phyloP scores from a whole-genome alignment of 2,888 invertebrate genomes.

The Adelphocoris suturalis region DNA sequence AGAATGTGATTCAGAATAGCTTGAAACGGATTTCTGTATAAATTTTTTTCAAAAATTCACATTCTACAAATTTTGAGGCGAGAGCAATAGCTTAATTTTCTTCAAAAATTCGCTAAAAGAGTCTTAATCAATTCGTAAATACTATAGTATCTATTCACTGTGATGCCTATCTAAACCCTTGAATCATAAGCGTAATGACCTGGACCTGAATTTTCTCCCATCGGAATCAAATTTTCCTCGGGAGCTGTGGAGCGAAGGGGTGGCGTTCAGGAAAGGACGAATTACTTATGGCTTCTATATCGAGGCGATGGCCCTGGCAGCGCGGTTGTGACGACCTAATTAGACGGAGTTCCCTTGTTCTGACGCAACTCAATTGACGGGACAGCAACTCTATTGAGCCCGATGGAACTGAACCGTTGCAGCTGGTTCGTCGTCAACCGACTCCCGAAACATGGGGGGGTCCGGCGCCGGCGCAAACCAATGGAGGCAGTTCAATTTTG shows the following conservation, averaged over 20 bases:
- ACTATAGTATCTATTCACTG: too few species aligned
- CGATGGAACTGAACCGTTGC: constrained; percentile 43
- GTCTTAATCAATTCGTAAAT: too few species aligned
- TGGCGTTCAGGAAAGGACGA: constrained; percentile 60
- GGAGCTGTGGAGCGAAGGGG: not conserved
- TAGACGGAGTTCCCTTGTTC: constrained; percentile 42
- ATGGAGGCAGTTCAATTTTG: not conserved
- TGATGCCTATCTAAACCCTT: too few species aligned
- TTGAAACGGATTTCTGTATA: too few species aligned
- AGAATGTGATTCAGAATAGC: too few species aligned
- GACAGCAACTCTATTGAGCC: constrained; percentile 39
- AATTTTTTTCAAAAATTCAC: too few species aligned
- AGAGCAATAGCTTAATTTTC: too few species aligned
- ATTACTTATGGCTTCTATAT: constrained; percentile 58
- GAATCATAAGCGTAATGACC: not conserved
- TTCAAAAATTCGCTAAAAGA: too few species aligned
- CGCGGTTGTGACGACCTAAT: constrained; percentile 70
- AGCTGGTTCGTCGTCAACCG: constrained; percentile 26
- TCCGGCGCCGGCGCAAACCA: not conserved
- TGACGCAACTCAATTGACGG: constrained; percentile 67
- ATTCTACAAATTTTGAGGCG: too few species aligned
- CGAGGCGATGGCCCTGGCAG: constrained; percentile 60
- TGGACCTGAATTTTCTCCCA: not conserved
- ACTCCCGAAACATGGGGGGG: not conserved
- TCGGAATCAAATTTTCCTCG: not conserved